A percentile compares a stretch with the other conserved stretches of the same genome.
These are phyloP conservation scores for Eubasilissa splendida DNA, from an alignment of 2,888 invertebrate genomes.

Conservation along the genomic window DNA sequence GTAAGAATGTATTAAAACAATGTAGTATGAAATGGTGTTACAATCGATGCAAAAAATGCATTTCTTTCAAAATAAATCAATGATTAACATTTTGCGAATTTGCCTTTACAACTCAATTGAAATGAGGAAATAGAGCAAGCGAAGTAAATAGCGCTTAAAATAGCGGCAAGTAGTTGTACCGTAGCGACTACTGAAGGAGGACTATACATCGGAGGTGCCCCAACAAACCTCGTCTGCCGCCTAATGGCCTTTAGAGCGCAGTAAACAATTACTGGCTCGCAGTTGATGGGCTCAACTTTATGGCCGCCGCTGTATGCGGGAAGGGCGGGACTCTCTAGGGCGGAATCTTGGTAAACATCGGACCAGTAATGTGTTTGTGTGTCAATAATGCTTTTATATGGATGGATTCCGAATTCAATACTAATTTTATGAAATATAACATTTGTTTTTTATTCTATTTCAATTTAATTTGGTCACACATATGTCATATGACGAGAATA, in stretches of 20 bases:
- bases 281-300: slow-evolving; percentile 56
- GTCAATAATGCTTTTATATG: slow-evolving; percentile 31
- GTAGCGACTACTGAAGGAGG: slow-evolving; percentile 23
- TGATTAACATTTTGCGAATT: too few species aligned
- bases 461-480: too few species aligned
- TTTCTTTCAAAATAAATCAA: too few species aligned
- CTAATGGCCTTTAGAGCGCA: slow-evolving; percentile 57
- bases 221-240: slow-evolving; percentile 52
- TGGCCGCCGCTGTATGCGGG: slow-evolving; percentile 48
- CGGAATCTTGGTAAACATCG: slow-evolving; percentile 18
- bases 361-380: slow-evolving; percentile 34
- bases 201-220: slow-evolving; percentile 7
- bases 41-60: too few species aligned
- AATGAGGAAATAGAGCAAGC: slow-evolving; percentile 17
- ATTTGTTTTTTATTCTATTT: neutral
- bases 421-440: neutral
- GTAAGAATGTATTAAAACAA: too few species aligned
- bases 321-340: slow-evolving; percentile 42
- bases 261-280: slow-evolving; percentile 57
- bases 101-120: slow-evolving; percentile 7
- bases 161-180: slow-evolving; percentile 15
- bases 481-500: too few species aligned
- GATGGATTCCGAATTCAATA: neutral
- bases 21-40: too few species aligned
- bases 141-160: slow-evolving; percentile 28